These are phyloP conservation scores for Orbicella faveolata DNA, from an alignment of 64 coral and sea anemone genomes.

Conservation along the genomic window DNA sequence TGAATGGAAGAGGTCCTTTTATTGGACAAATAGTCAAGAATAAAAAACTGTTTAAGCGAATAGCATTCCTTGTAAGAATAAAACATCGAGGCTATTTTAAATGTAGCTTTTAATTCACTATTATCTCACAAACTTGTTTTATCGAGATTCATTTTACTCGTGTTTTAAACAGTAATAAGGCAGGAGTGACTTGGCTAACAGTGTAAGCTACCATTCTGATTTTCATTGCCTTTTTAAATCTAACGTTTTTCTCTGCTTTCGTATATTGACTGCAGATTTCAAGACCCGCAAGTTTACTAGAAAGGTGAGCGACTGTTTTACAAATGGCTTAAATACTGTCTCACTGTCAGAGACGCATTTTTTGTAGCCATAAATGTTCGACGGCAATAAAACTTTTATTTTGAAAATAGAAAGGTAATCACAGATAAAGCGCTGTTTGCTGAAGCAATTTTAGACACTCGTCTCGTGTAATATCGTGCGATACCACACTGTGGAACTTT, in stretches of 20 bases:
- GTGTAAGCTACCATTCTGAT: not conserved
- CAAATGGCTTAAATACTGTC: too few species aligned
- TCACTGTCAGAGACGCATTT: too few species aligned
- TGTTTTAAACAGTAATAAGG: not conserved
- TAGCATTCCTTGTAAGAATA: not conserved
- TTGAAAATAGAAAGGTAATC: too few species aligned
- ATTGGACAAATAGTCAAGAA: not conserved
- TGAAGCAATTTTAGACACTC: too few species aligned
- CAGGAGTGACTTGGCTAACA: not conserved
- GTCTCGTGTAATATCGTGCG: too few species aligned
- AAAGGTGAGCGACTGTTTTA: not conserved
- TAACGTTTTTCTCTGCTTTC: not conserved
- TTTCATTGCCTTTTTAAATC: not conserved
- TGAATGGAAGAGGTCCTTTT: not conserved
- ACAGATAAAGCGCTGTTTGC: too few species aligned
- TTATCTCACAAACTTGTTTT: not conserved
- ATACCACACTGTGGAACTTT: too few species aligned
- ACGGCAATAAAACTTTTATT: too few species aligned
- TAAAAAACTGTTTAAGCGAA: not conserved
- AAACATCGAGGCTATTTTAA: not conserved
- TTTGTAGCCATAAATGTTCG: too few species aligned
- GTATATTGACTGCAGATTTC: not conserved
- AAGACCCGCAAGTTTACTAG: not conserved
- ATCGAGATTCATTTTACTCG: not conserved
- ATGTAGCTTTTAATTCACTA: not conserved